phyloP scores from a whole-genome alignment of 2,113 vertebrate genomes.

The Anhinga anhinga region DNA sequence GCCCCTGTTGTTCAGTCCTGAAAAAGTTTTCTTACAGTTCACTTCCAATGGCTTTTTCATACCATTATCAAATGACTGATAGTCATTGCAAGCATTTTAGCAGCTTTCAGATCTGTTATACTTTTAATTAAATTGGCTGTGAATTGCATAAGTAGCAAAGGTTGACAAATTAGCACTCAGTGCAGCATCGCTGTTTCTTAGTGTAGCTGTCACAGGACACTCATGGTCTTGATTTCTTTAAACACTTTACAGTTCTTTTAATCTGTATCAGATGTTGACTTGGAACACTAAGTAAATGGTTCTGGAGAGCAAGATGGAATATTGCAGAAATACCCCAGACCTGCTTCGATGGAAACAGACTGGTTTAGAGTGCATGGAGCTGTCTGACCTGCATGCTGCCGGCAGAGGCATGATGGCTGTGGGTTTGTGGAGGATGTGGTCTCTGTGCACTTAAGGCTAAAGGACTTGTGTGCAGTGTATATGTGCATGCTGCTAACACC shows the following conservation, averaged over 20 bases:
- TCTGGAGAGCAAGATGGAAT: background rate
- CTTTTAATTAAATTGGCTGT: constrained; percentile 81
- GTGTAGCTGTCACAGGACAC: constrained; percentile 41
- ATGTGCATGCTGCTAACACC: background rate
- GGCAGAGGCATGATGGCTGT: background rate
- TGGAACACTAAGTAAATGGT: background rate
- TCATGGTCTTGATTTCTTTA: constrained; percentile 60
- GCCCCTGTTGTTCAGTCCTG: constrained; percentile 54
- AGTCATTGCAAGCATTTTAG: constrained; percentile 64
- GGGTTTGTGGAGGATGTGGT: background rate
- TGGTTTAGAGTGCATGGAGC: background rate
- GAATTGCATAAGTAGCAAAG: constrained; percentile 70
- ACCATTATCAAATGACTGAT: constrained; percentile 73
- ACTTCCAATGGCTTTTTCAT: constrained; percentile 63
- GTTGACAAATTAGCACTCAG: constrained; percentile 69
- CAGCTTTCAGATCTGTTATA: constrained; percentile 73
- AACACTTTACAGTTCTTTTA: constrained; percentile 47
- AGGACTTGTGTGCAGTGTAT: background rate
- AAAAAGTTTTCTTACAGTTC: constrained; percentile 54
- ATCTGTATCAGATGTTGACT: constrained; percentile 26
- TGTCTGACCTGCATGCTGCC: background rate
- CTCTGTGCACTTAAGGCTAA: background rate
- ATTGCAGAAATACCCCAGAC: background rate
- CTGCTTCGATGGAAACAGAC: background rate
- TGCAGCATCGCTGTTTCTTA: constrained; percentile 29